Conservation (phyloP, 2,888 invertebrate species). For the Cataglyphis livida region DNA sequence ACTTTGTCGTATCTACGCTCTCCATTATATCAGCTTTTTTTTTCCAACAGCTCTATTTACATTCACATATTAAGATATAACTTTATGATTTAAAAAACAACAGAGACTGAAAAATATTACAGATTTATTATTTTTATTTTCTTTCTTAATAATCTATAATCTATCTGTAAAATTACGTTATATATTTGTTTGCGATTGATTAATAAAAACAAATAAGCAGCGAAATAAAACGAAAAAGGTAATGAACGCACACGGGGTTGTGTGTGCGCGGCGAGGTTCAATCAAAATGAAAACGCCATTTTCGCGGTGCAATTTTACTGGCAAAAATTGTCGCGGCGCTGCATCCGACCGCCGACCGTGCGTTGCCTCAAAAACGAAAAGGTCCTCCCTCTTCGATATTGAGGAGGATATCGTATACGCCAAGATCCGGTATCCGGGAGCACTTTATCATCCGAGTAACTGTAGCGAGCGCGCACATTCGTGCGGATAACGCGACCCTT, state of each 20-base stretch:
- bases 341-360: constrained; percentile 29
- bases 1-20: neutral
- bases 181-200: neutral
- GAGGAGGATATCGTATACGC: constrained; percentile 65
- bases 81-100: neutral
- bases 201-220: neutral
- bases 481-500: constrained; percentile 69
- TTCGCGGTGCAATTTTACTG: constrained; percentile 19
- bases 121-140: constrained; percentile 15
- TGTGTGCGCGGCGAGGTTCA: neutral
- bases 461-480: constrained; percentile 66
- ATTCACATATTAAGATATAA: neutral
- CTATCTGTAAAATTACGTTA: neutral
- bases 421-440: constrained; percentile 60
- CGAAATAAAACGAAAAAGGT: neutral
- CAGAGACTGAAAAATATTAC: neutral
- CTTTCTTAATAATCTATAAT: neutral
- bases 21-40: neutral
- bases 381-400: constrained; percentile 61
- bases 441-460: constrained; percentile 71
- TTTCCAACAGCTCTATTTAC: neutral
- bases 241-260: neutral
- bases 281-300: neutral
- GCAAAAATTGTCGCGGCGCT: constrained; percentile 39
- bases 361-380: constrained; percentile 55